phyloP scores from a whole-genome alignment of 2,797 vertebrate species.

The Anas acuta region DNA sequence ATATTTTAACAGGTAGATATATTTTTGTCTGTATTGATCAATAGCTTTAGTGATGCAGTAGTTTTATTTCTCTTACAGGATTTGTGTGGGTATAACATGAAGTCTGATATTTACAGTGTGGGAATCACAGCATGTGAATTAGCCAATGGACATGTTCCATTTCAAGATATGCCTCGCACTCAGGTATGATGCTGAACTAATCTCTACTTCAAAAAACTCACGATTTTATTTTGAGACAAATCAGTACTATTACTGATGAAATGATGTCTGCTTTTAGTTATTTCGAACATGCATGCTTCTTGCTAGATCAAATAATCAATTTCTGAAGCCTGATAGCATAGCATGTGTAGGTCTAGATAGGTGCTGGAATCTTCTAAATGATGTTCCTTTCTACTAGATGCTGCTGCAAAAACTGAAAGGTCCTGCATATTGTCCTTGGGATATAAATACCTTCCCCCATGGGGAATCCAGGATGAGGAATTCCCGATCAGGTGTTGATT shows the following conservation, averaged over 20 bases:
- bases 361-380: neutral
- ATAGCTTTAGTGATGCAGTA: neutral
- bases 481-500: constrained; percentile 93
- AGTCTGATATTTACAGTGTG: constrained; percentile 98
- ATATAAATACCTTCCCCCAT: constrained; percentile 84
- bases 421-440: constrained; percentile 87
- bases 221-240: neutral
- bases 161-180: constrained; percentile 94
- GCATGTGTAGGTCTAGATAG: neutral
- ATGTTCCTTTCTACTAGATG: constrained; percentile 82
- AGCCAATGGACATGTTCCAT: constrained; percentile 93
- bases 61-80: constrained; percentile 81
- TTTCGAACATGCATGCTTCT: neutral
- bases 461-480: constrained; percentile 92
- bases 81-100: constrained; percentile 94
- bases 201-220: neutral
- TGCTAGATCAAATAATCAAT: neutral
- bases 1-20: neutral
- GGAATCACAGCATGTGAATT: constrained; percentile 96
- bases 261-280: neutral
- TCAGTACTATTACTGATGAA: neutral
- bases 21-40: neutral
- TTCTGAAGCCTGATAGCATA: neutral
- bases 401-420: constrained; percentile 95
- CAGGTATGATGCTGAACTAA: constrained; percentile 82